Percentiles rank a stretch among this genome's conserved stretches.
These are phyloP conservation scores for Ormyrus nitidulus DNA, from an alignment of 2,888 invertebrate genomes.

Conservation along the genomic window DNA sequence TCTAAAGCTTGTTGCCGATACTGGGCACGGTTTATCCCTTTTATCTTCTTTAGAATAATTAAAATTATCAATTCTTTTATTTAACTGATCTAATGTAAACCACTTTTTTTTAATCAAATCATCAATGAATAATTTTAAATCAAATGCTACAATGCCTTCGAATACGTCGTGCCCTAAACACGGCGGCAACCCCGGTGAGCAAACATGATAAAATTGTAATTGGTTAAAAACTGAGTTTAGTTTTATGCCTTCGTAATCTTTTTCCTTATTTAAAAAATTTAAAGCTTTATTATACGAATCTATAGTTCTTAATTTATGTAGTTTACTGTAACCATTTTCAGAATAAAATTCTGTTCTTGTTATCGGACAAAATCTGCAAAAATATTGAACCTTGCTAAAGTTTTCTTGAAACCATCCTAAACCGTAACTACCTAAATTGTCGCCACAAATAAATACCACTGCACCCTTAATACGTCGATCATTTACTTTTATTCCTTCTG, in stretches of 20 bases:
- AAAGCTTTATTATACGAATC: conserved; percentile 34
- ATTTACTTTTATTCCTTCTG: conserved; percentile 3
- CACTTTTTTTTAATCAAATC: conserved; percentile 52
- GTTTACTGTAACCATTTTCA: neutral
- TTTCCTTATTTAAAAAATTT: neutral
- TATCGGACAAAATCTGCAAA: conserved; percentile 62
- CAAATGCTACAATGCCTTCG: conserved; percentile 52
- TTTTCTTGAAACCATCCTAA: conserved; percentile 64
- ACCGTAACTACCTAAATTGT: conserved; percentile 59
- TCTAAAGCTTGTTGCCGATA: conserved; percentile 24
- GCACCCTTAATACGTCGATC: conserved; percentile 53
- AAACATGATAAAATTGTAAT: conserved; percentile 54
- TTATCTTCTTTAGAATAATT: conserved; percentile 52
- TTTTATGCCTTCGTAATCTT: conserved; percentile 53
- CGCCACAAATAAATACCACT: conserved; percentile 57
- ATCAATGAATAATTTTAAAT: conserved; percentile 44
- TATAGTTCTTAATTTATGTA: neutral
- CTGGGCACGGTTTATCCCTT: conserved; percentile 52
- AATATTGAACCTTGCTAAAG: conserved; percentile 59
- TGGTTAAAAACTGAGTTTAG: conserved; percentile 57
- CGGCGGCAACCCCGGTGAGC: conserved; percentile 55
- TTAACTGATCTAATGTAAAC: conserved; percentile 54
- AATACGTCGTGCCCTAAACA: conserved; percentile 58
- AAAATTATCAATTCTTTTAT: conserved; percentile 41
- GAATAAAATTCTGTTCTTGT: neutral